Evolutionary conservation across 1,140 invertebrate genomes (phyloP).

Genomic region (Drosophila hydei): DNA sequence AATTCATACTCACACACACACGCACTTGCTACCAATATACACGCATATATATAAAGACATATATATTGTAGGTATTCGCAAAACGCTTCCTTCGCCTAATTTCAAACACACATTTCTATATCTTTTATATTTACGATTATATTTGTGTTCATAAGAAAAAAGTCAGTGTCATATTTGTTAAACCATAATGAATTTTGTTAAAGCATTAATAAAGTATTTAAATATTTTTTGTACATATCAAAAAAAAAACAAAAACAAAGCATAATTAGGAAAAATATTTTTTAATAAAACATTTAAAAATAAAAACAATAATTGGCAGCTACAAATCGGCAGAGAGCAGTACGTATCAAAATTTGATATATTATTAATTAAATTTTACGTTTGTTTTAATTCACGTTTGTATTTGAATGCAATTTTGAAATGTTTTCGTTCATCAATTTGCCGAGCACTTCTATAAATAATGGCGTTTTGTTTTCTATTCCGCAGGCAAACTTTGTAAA

Average conservation of each 20-base stretch:
- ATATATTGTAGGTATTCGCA: conserved; percentile 26
- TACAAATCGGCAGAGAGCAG: conserved; percentile 64
- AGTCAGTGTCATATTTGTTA: conserved; percentile 70
- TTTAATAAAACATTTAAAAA: conserved; percentile 30
- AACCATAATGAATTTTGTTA: conserved; percentile 61
- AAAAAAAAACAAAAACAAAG: conserved; percentile 32
- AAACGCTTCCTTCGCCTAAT: conserved; percentile 38
- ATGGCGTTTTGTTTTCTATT: conserved; percentile 53
- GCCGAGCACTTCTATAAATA: conserved; percentile 34
- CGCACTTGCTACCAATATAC: conserved; percentile 29
- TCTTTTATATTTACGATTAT: conserved; percentile 47
- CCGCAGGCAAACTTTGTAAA: conserved; percentile 77
- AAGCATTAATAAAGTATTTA: conserved; percentile 58
- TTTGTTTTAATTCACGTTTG: conserved; percentile 49
- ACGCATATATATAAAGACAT: not conserved
- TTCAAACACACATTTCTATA: conserved; percentile 47
- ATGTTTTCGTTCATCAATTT: not conserved
- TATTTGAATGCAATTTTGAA: conserved; percentile 34
- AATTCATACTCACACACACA: conserved; percentile 53
- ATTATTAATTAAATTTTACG: conserved; percentile 51
- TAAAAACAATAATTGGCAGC: conserved; percentile 53
- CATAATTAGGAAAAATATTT: conserved; percentile 39
- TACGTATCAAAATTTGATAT: conserved; percentile 59
- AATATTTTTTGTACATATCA: conserved; percentile 60
- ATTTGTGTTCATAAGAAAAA: conserved; percentile 42